phyloP scores from a whole-genome alignment of 1,140 invertebrate genomes.

The Chironomus tepperi region DNA sequence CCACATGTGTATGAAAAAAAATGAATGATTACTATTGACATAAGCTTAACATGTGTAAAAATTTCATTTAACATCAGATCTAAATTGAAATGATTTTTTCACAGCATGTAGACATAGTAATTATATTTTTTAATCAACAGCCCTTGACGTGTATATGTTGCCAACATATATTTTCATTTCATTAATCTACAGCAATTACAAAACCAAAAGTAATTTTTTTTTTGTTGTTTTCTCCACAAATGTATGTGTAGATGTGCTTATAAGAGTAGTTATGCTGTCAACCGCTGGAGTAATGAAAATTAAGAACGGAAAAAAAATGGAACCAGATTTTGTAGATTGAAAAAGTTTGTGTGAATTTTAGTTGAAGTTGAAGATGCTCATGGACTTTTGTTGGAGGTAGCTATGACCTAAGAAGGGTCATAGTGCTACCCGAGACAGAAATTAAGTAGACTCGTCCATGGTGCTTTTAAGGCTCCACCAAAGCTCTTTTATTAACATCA shows the following conservation, averaged over 20 bases:
- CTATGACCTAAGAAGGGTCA: no score
- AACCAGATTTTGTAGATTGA: no score
- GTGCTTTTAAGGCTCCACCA: no score
- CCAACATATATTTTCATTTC: not conserved
- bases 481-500: no score
- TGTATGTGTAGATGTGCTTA: not conserved
- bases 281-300: not conserved
- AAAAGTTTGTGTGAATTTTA: no score
- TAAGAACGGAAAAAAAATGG: not conserved
- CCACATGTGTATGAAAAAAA: no score
- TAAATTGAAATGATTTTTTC: no score
- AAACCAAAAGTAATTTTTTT: not conserved
- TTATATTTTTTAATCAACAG: slow-evolving; percentile 2
- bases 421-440: no score
- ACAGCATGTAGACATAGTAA: not conserved
- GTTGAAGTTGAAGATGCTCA: no score
- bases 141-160: not conserved
- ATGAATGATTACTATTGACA: not conserved
- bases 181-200: slow-evolving; percentile 1
- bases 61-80: not conserved
- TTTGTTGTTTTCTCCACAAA: no score
- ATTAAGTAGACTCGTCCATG: no score
- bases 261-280: not conserved
- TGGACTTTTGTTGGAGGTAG: no score
- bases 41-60: slow-evolving; percentile 1